phyloP scores from a whole-genome alignment of 64 coral and sea anemone genomes.

The Orbicella faveolata region DNA sequence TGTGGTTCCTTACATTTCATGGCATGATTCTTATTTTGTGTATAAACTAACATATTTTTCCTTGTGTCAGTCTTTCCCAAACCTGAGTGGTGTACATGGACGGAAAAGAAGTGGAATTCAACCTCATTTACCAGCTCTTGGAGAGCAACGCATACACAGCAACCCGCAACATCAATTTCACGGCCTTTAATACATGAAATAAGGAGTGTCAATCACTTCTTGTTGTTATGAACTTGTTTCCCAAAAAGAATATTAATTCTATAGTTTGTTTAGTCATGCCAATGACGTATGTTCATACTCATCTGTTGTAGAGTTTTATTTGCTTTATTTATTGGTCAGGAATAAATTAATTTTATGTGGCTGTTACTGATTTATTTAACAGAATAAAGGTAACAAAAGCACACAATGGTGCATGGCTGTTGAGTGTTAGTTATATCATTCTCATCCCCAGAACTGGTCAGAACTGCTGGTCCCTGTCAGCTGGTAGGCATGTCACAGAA shows the following conservation, averaged over 20 bases:
- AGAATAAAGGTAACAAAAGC: too few species aligned
- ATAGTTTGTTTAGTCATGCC: not conserved
- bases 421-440: too few species aligned
- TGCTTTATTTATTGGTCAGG: too few species aligned
- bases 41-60: not conserved
- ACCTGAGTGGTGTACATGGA: conserved; percentile 68
- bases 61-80: conserved; percentile 71
- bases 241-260: not conserved
- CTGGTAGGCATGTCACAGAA: too few species aligned
- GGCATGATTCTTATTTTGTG: not conserved
- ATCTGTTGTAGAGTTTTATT: too few species aligned
- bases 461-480: too few species aligned
- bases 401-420: too few species aligned
- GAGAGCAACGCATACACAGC: conserved; percentile 28
- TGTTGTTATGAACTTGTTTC: not conserved
- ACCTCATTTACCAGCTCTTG: conserved; percentile 63
- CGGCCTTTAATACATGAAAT: not conserved
- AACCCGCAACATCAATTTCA: conserved; percentile 27
- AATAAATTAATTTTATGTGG: too few species aligned
- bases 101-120: conserved; percentile 43
- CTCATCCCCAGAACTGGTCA: too few species aligned
- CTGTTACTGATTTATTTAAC: too few species aligned
- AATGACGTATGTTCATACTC: too few species aligned
- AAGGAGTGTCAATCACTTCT: not conserved
- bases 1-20: too few species aligned